phyloP scores from a whole-genome alignment of 2,797 vertebrate genomes.

The Tarsius wallacei region DNA sequence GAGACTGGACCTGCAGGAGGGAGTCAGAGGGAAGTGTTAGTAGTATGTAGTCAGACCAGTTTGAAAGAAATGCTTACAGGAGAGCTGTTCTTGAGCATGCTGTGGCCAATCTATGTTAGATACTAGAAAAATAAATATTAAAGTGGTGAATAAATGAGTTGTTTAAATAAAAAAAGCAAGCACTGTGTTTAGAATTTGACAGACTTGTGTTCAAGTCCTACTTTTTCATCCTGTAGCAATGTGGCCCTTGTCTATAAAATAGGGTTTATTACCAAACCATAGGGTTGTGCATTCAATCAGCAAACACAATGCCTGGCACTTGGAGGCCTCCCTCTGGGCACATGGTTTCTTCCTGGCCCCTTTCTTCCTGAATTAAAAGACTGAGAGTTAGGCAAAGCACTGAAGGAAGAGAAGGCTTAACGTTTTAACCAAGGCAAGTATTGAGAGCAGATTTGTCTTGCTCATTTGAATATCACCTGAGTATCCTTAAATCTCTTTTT shows the following conservation, averaged over 20 bases:
- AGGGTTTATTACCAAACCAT: background rate
- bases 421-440: background rate
- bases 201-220: background rate
- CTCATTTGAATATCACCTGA: background rate
- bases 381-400: background rate
- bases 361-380: background rate
- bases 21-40: background rate
- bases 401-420: background rate
- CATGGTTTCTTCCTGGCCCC: background rate
- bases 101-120: background rate
- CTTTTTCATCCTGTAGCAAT: background rate
- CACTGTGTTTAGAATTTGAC: background rate
- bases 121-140: conserved; percentile 25
- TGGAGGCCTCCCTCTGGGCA: background rate
- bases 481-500: background rate
- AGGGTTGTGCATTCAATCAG: background rate
- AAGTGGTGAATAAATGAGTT: background rate
- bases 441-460: background rate
- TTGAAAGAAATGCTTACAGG: background rate
- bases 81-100: background rate
- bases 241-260: conserved; percentile 3
- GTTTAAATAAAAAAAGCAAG: background rate
- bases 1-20: background rate
- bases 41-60: background rate
- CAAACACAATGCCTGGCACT: background rate